Conservation (phyloP, 2,888 invertebrate species). For the Sarcophaga subvicina region DNA sequence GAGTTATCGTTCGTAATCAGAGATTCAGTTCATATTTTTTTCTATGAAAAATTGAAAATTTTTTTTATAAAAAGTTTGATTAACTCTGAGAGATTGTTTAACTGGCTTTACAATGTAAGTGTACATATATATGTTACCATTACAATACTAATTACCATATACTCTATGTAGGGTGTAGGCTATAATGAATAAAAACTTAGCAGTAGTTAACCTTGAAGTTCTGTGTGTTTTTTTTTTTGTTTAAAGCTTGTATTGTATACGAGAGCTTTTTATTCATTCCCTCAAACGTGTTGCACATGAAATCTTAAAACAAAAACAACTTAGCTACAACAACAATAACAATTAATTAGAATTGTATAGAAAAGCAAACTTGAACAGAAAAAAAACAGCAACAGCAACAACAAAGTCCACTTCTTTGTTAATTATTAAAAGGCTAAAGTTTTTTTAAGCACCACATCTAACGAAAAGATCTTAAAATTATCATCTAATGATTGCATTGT, state of each 20-base stretch:
- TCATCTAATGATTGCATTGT: slow-evolving; percentile 54
- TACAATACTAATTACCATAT: too few relatives aligned
- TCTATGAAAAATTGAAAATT: too few relatives aligned
- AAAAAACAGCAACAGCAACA: slow-evolving; percentile 12
- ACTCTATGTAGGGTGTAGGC: not conserved
- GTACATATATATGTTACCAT: not conserved
- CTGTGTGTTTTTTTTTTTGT: not conserved
- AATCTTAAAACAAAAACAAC: slow-evolving; percentile 36
- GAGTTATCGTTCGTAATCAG: too few relatives aligned
- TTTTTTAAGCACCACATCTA: slow-evolving; percentile 34
- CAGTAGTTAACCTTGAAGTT: slow-evolving; percentile 67
- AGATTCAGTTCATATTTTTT: too few relatives aligned
- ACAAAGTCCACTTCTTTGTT: slow-evolving; percentile 48
- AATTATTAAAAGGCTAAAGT: slow-evolving; percentile 59
- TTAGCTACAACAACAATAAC: slow-evolving; percentile 13
- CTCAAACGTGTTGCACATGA: slow-evolving; percentile 57
- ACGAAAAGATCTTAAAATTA: slow-evolving; percentile 37
- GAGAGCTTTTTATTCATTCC: slow-evolving; percentile 56
- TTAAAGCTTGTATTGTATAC: slow-evolving; percentile 47
- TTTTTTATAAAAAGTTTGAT: too few relatives aligned
- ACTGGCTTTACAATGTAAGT: not conserved
- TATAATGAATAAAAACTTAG: slow-evolving; percentile 19
- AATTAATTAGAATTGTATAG: not conserved
- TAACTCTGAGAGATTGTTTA: not conserved
- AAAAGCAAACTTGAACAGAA: not conserved